Base-by-base conservation (phyloP, 1,140 invertebrate species). In the Proales similis region DNA sequence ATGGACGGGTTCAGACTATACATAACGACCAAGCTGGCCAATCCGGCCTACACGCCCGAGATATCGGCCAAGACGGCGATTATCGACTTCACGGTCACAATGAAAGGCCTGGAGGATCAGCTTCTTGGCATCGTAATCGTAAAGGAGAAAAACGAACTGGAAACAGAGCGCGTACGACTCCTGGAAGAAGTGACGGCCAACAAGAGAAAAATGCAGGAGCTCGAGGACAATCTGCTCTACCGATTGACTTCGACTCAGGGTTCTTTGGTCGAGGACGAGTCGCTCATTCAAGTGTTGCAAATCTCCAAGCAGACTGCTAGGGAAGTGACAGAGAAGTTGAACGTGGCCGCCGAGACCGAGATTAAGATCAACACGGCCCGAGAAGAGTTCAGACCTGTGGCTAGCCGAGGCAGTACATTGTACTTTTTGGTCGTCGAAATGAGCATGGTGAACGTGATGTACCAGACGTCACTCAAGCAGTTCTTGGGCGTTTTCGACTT, bases 341-440 rank as follows among this genome's bases (percentile, higher is more conserved):
- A 83, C 71, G 85, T 92, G 45, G 86, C 90, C 0, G 89, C 86
- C 65, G 83, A 91, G 12, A 96, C 90, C 0, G 90, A 95, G 72
- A 85, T 85, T 48, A 94, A 95, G 75, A 95, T 96, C 64, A 91
- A 88, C 67, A 80, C 86, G 51, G 91, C 92, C 2, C 77, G 92
- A 65, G 91, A 96, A 77, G 90, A 95, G 74, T 96, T 92, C 73
- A 79, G 92, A 68, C 87, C 90, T 64, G 90, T 95, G 2, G 91
- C 92, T 4, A 85, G 85, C 0, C 79, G 90, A 65, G 92, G 91
- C 22, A 92, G 88, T 0, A 90, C 94, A 49, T 74, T 95, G 0
- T 96, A 96, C 68, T 96, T 96, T 70, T 79, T 96, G 0, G 93
- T 95, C 63, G 90, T 94, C 0, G 91, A 96, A 78, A 94, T 95